phyloP scores from a whole-genome alignment of 2,888 invertebrate species.

The Ypsolopha scabrella region DNA sequence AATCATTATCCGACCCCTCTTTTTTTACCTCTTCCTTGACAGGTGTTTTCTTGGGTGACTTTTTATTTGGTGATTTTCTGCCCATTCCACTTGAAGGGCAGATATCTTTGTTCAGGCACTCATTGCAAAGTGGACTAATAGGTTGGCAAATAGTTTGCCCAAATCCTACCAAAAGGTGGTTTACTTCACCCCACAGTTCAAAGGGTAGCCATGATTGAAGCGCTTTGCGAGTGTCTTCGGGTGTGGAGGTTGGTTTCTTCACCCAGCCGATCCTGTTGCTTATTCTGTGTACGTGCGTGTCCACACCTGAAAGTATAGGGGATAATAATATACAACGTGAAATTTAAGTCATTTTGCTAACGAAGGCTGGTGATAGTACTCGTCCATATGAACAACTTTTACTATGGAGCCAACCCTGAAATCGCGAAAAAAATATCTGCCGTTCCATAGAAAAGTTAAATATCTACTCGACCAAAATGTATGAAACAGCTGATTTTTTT shows the following conservation, averaged over 20 bases:
- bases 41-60: conserved; percentile 26
- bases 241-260: conserved; percentile 77
- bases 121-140: conserved; percentile 81
- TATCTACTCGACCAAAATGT: too few species aligned
- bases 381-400: too few species aligned
- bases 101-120: conserved; percentile 84
- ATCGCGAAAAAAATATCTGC: too few species aligned
- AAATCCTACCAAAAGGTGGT: conserved; percentile 95
- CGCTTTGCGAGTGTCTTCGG: conserved; percentile 87
- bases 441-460: too few species aligned
- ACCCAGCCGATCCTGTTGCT: conserved; percentile 93
- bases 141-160: conserved; percentile 95
- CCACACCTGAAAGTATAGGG: conserved; percentile 82
- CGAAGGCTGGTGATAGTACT: too few species aligned
- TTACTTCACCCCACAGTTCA: conserved; percentile 87
- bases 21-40: conserved; percentile 16
- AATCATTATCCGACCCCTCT: conserved; percentile 2
- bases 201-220: conserved; percentile 92
- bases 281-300: conserved; percentile 97
- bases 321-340: too few species aligned
- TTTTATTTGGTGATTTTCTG: conserved; percentile 41
- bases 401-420: too few species aligned
- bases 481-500: too few species aligned
- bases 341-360: too few species aligned
- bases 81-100: conserved; percentile 77